Percentiles rank a stretch among this genome's conserved stretches.
These are phyloP conservation scores for Pachypanchax playfairii DNA, from an alignment of 2,113 vertebrate genomes.

Conservation along the genomic window DNA sequence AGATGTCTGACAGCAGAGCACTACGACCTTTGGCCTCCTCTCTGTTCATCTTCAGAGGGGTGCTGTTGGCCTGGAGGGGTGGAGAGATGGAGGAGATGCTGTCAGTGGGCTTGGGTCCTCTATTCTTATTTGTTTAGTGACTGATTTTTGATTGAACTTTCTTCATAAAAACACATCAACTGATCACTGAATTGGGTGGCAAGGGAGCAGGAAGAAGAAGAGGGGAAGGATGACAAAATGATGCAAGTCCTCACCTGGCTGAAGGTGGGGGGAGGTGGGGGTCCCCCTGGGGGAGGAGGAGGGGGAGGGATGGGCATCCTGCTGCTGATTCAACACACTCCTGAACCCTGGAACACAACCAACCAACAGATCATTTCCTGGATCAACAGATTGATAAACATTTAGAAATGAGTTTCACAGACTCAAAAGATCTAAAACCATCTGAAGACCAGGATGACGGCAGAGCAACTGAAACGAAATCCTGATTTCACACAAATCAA, in stretches of 20 bases:
- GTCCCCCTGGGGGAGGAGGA: slow-evolving; percentile 58
- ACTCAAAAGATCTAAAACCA: too few species aligned
- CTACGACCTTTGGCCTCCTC: slow-evolving; percentile 87
- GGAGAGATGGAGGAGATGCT: not conserved
- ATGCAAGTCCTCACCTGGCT: slow-evolving; percentile 56
- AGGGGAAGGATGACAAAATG: not conserved
- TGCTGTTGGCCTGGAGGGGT: slow-evolving; percentile 82
- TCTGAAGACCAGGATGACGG: too few species aligned
- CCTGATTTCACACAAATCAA: too few species aligned
- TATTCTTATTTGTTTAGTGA: not conserved
- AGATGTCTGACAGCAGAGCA: slow-evolving; percentile 91
- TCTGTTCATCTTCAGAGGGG: slow-evolving; percentile 82
- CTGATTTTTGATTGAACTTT: not conserved
- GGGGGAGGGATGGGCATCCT: slow-evolving; percentile 68
- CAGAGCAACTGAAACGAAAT: too few species aligned
- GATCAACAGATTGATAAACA: not conserved
- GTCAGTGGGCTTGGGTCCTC: not conserved
- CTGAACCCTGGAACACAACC: slow-evolving; percentile 35
- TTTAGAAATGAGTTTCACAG: too few species aligned
- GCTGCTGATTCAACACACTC: slow-evolving; percentile 36
- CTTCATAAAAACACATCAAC: too few species aligned
- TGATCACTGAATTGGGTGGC: too few species aligned
- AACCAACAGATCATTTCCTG: slow-evolving; percentile 3
- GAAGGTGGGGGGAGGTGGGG: slow-evolving; percentile 58
- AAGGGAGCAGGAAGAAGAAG: not conserved